Base-by-base conservation (phyloP, 2,888 invertebrate species). In the Norana najaformis region DNA sequence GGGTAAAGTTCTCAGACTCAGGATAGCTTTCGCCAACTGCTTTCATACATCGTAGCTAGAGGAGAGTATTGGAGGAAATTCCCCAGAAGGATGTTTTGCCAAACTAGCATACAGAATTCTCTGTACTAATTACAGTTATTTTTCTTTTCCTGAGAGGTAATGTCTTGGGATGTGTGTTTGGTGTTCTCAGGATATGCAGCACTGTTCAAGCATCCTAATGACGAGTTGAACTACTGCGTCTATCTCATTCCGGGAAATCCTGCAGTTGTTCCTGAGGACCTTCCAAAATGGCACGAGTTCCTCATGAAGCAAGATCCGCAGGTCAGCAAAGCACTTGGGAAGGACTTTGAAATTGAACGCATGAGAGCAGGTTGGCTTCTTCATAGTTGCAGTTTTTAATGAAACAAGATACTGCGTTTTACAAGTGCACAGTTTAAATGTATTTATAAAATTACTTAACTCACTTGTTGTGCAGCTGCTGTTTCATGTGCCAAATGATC, bases 171-270 rank as follows among this genome's bases (percentile, higher is more conserved):
- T 47, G 69, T 69, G 11, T 11, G 1, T 69, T 69, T 69, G 30
- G 69, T 13, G 13, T 69, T 69, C 83, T 35, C 90, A 94, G 93
- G 93, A 35, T 93, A 93, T 91, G 92, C 93, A 35, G 93, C 93
- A 34, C 90, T 94, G 88, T 93, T 93, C 90, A 92, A 93, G 16
- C 93, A 94, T 89, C 93, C 93, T 0, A 92, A 92, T 83, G 93
- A 93, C 89, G 93, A 92, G 35, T 91, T 94, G 47, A 94, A 93
- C 90, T 93, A 92, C 91, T 93, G 93, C 88, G 92, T 92, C 35
- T 93, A 94, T 92, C 92, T 93, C 85, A 93, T 93, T 37, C 93
- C 93, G 37, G 93, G 93, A 3, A 93, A 93, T 91, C 93, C 93
- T 16, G 92, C 92, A 23, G 93, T 93, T 85, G 92, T 92, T 16